Evolutionary conservation across 2,113 vertebrate species (phyloP).

Genomic region (Micronycteris hirsuta): DNA sequence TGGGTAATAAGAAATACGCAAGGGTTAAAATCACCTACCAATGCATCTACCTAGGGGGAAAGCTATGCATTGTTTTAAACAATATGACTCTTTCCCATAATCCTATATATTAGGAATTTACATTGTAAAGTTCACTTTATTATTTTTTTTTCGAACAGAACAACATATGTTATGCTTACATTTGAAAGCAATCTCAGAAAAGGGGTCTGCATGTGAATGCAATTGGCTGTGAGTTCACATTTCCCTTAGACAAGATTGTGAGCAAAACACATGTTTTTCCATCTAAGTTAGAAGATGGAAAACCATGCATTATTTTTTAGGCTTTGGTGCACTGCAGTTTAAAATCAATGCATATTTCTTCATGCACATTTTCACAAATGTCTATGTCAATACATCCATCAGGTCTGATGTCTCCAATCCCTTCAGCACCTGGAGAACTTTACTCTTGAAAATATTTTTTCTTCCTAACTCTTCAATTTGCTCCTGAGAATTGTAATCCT

Average conservation of each 20-base stretch:
- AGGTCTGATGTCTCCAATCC: slow-evolving; percentile 28
- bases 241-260: slow-evolving; percentile 60
- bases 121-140: slow-evolving; percentile 43
- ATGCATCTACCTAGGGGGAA: slow-evolving; percentile 33
- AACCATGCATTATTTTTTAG: slow-evolving; percentile 54
- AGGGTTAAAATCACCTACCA: slow-evolving; percentile 20
- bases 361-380: slow-evolving; percentile 49
- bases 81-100: slow-evolving; percentile 44
- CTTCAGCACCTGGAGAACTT: slow-evolving; percentile 63
- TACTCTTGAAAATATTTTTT: slow-evolving; percentile 50
- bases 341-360: slow-evolving; percentile 61
- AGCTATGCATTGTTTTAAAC: slow-evolving; percentile 42
- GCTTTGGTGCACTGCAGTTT: slow-evolving; percentile 47
- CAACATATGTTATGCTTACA: slow-evolving; percentile 55
- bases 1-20: background rate
- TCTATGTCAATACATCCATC: slow-evolving; percentile 36
- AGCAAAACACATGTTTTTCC: slow-evolving; percentile 73
- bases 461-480: slow-evolving; percentile 44
- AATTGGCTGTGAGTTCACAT: slow-evolving; percentile 61
- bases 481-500: slow-evolving; percentile 48
- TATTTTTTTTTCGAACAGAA: slow-evolving; percentile 47
- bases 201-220: slow-evolving; percentile 52
- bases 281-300: slow-evolving; percentile 66
- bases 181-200: slow-evolving; percentile 66
- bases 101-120: slow-evolving; percentile 63